These are phyloP conservation scores for Anguilla anguilla DNA, from an alignment of 2,797 vertebrate genomes.

Conservation along the genomic window DNA sequence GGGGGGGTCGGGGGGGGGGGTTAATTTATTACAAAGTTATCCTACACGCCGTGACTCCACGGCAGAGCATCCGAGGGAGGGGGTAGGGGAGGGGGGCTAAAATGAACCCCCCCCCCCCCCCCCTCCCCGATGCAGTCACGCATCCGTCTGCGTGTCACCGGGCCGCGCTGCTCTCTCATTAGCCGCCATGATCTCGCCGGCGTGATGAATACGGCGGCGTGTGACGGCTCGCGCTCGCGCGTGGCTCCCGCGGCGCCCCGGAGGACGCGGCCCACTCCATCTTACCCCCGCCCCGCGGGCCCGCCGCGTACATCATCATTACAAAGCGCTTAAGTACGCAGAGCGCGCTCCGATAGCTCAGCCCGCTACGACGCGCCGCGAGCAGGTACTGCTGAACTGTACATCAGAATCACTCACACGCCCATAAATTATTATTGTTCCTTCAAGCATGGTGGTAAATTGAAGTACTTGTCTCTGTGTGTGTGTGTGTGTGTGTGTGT, in stretches of 20 bases:
- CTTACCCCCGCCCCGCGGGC: constrained; percentile 79
- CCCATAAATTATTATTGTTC: constrained; percentile 77
- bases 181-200: constrained; percentile 86
- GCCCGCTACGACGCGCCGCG: constrained; percentile 77
- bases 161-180: constrained; percentile 85
- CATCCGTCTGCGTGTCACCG: constrained; percentile 92
- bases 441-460: constrained; percentile 73
- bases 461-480: constrained; percentile 50
- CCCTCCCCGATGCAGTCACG: constrained; percentile 81
- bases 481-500: not conserved
- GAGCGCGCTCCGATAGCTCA: constrained; percentile 70
- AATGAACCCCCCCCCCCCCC: not conserved
- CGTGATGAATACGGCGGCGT: constrained; percentile 86
- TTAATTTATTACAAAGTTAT: constrained; percentile 84
- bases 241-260: constrained; percentile 65
- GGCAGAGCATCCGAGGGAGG: not conserved
- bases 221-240: constrained; percentile 65
- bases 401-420: constrained; percentile 79
- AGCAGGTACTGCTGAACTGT: constrained; percentile 85
- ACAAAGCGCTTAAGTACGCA: constrained; percentile 97
- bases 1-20: constrained; percentile 70
- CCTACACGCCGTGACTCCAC: not conserved
- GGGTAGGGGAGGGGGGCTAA: not conserved
- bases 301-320: constrained; percentile 94
- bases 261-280: constrained; percentile 73